Percentiles rank a stretch among this genome's conserved stretches.
Conservation (phyloP, 2,113 vertebrate species). For the Alces alces region DNA sequence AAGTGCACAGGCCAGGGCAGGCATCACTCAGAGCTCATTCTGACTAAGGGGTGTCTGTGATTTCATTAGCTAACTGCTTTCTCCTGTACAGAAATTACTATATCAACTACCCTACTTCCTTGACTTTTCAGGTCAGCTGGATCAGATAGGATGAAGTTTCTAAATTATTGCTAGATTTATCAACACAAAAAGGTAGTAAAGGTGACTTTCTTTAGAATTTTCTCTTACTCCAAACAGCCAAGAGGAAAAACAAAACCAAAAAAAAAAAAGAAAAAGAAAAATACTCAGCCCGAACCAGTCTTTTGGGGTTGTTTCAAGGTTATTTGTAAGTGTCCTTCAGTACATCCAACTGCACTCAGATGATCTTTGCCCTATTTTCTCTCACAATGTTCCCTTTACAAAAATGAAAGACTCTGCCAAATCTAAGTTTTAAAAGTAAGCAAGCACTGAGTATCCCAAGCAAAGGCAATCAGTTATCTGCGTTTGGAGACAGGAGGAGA, state of each 20-base stretch:
- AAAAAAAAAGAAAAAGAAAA: neutral
- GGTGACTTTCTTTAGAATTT: neutral
- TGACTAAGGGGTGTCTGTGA: neutral
- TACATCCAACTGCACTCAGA: neutral
- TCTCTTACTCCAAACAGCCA: neutral
- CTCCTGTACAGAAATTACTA: neutral
- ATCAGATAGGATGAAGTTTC: neutral
- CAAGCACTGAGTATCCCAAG: neutral
- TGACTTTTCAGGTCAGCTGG: neutral
- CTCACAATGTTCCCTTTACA: neutral
- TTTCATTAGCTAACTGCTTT: neutral
- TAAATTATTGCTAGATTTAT: neutral
- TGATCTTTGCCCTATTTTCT: neutral
- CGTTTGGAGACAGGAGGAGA: neutral
- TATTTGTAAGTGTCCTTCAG: neutral
- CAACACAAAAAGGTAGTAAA: neutral
- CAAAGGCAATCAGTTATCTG: neutral
- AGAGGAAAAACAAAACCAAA: neutral
- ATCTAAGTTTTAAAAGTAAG: neutral
- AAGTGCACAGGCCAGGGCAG: neutral
- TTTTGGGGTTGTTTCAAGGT: neutral
- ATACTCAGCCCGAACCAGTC: neutral
- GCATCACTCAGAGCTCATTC: neutral
- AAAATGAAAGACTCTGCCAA: neutral
- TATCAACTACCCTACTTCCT: neutral